Conservation (phyloP, 2,797 vertebrate species). For the Epinephelus coioides region DNA sequence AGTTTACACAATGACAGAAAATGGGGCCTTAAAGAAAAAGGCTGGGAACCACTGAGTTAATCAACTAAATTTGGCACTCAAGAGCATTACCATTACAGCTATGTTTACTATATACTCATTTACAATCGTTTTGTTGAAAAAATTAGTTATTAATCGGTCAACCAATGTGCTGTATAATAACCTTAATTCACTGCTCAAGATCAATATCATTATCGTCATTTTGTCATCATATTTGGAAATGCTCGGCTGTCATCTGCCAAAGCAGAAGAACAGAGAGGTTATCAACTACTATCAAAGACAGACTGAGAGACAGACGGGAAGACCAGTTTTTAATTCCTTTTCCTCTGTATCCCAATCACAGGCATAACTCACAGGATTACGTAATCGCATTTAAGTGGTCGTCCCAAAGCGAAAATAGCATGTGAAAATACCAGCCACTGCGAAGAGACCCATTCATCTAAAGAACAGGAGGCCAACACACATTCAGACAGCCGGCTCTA, state of each 20-base stretch:
- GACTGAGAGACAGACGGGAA: not conserved
- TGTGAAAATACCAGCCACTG: constrained; percentile 70
- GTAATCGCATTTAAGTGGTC: constrained; percentile 54
- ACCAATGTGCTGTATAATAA: not conserved
- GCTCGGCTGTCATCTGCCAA: not conserved
- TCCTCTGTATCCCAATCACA: constrained; percentile 37
- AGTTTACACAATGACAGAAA: too few species aligned
- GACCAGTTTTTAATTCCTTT: constrained; percentile 16
- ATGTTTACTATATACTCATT: not conserved
- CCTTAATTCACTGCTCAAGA: not conserved
- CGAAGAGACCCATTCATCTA: constrained; percentile 58
- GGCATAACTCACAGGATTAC: constrained; percentile 46
- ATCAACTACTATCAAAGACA: not conserved
- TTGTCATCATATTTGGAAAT: not conserved
- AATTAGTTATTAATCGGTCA: not conserved
- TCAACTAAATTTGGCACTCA: not conserved
- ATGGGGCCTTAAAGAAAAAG: too few species aligned
- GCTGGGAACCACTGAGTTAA: too few species aligned
- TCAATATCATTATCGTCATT: not conserved
- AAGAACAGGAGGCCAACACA: constrained; percentile 53
- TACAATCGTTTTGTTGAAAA: not conserved
- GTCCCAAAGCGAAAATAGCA: constrained; percentile 68
- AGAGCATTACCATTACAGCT: not conserved
- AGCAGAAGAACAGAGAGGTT: not conserved
- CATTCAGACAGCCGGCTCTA: constrained; percentile 39